Evolutionary conservation across 2,797 vertebrate genomes (phyloP).

Genomic region (Helarctos malayanus): DNA sequence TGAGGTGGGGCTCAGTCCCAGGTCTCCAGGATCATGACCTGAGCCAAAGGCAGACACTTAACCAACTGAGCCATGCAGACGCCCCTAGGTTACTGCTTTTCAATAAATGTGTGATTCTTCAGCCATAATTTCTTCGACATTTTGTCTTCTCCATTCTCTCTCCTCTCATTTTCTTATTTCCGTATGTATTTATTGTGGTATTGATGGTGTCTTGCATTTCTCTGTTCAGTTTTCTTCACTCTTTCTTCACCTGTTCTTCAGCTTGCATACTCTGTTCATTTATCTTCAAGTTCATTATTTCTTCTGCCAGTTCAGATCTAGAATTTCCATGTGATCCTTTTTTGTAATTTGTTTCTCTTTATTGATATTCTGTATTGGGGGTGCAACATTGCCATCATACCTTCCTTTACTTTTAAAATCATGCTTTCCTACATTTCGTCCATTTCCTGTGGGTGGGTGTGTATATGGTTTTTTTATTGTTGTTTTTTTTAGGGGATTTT

Average conservation of each 20-base stretch:
- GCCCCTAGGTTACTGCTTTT: not conserved
- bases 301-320: not conserved
- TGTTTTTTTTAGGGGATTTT: not conserved
- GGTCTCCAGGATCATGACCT: no score
- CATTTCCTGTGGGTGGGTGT: not conserved
- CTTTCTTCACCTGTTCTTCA: not conserved
- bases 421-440: not conserved
- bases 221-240: not conserved
- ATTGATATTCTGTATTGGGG: not conserved
- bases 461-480: accelerated
- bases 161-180: not conserved
- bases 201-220: not conserved
- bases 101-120: not conserved
- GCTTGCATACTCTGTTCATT: not conserved
- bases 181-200: not conserved
- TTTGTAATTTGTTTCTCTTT: not conserved
- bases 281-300: not conserved
- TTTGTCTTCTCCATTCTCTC: not conserved
- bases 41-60: no score
- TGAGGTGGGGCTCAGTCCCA: no score
- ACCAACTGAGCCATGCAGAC: no score
- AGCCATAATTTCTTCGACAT: not conserved
- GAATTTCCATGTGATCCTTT: not conserved
- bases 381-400: not conserved
- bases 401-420: not conserved